Percentiles rank a stretch among this genome's conserved stretches.
Evolutionary conservation across 2,113 vertebrate genomes (phyloP).

Genomic region (Hippocampus abdominalis): DNA sequence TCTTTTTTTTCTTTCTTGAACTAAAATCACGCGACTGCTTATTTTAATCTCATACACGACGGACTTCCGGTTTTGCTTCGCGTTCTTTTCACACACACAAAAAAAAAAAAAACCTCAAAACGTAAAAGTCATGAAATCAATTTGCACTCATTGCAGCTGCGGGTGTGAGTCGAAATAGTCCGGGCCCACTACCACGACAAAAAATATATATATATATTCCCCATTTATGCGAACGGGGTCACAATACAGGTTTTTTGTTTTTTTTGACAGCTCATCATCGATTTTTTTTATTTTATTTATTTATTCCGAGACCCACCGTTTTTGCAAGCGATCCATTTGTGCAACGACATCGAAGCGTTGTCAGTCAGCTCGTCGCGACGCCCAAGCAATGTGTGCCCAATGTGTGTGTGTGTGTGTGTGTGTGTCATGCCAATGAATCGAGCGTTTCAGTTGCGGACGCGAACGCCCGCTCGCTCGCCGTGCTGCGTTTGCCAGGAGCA

Average conservation of each 20-base stretch:
- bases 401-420: conserved; percentile 5
- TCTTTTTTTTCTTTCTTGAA: background rate
- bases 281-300: background rate
- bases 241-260: background rate
- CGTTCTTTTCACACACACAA: background rate
- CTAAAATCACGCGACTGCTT: too few relatives aligned
- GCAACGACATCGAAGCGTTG: conserved; percentile 39
- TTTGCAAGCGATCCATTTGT: conserved; percentile 43
- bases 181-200: too few relatives aligned
- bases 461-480: background rate
- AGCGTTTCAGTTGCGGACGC: background rate
- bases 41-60: background rate
- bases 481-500: background rate
- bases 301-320: conserved; percentile 21
- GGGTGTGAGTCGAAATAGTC: too few relatives aligned
- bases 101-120: background rate
- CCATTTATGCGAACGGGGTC: too few relatives aligned
- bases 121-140: background rate
- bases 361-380: conserved; percentile 39
- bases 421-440: background rate
- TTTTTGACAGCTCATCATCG: background rate
- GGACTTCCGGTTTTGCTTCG: background rate
- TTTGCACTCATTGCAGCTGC: background rate
- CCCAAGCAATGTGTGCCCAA: conserved; percentile 23
- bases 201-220: background rate